These are phyloP conservation scores for Cheilosia urbana DNA, from an alignment of 2,888 invertebrate species.

Conservation along the genomic window DNA sequence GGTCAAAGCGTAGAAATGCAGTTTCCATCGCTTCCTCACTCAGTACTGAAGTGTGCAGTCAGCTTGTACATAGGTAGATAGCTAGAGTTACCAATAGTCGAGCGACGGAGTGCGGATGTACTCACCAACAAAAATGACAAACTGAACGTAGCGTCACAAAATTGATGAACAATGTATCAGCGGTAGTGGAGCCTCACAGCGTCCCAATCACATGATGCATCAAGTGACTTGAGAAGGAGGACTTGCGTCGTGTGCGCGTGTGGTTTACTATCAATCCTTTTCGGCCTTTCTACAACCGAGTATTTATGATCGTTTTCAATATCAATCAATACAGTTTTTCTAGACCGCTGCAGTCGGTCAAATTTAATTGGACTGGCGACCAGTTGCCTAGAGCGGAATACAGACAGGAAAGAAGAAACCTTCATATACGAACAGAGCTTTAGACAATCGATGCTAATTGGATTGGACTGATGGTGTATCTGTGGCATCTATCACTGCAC, in stretches of 20 bases:
- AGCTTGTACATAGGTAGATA: not conserved
- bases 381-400: constrained; percentile 11
- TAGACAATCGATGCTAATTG: constrained; percentile 74
- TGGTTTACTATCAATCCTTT: constrained; percentile 54
- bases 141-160: constrained; percentile 13
- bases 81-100: too few relatives aligned
- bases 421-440: not conserved
- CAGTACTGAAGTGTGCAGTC: constrained; percentile 3
- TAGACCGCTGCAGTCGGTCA: constrained; percentile 51
- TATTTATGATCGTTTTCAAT: constrained; percentile 62
- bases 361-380: constrained; percentile 62
- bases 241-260: constrained; percentile 47
- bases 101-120: not conserved
- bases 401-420: not conserved
- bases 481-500: constrained; percentile 40
- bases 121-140: not conserved
- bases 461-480: constrained; percentile 60
- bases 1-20: constrained; percentile 59
- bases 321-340: constrained; percentile 41
- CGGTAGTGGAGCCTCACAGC: not conserved
- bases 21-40: constrained; percentile 31
- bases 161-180: constrained; percentile 43
- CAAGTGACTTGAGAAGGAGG: constrained; percentile 24
- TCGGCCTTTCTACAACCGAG: constrained; percentile 44
- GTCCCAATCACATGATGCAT: constrained; percentile 17